A percentile compares a stretch with the other conserved stretches of the same genome.
These are phyloP conservation scores for Leiothrix lutea DNA, from an alignment of 2,113 vertebrate species.

Conservation along the genomic window DNA sequence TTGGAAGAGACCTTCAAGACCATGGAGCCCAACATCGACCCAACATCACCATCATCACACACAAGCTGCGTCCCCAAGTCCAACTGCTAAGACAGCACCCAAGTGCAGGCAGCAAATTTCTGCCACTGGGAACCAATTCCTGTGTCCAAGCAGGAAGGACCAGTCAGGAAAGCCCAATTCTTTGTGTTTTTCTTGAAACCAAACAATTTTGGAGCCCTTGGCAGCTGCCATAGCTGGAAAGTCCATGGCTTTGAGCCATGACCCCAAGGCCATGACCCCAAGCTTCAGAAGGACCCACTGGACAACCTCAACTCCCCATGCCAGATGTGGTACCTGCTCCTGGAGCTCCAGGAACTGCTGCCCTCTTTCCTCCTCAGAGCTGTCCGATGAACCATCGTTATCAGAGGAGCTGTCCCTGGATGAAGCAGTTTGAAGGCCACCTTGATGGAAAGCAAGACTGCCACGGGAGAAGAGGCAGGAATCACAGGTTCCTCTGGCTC, in stretches of 20 bases:
- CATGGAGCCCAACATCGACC: background rate
- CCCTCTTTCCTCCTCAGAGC: accelerated
- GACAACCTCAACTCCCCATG: accelerated
- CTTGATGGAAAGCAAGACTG: background rate
- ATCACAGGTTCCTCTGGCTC: background rate
- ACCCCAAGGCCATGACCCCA: background rate
- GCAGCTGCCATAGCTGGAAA: background rate
- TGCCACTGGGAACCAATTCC: background rate
- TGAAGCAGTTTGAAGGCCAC: background rate
- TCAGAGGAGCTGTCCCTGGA: background rate
- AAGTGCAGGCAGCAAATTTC: background rate
- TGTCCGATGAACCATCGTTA: accelerated
- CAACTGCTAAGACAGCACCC: background rate
- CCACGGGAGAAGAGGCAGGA: accelerated
- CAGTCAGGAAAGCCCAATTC: background rate
- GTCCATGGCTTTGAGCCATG: background rate
- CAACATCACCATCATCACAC: background rate
- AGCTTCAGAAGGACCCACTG: background rate
- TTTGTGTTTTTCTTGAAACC: background rate
- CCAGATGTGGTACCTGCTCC: background rate
- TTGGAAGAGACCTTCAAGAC: background rate
- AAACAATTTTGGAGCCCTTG: background rate
- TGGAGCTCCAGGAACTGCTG: background rate
- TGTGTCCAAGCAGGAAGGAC: background rate
- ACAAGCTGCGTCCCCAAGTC: background rate